These are phyloP conservation scores for Sinosuthora webbiana DNA, from an alignment of 2,113 vertebrate genomes.

Conservation along the genomic window DNA sequence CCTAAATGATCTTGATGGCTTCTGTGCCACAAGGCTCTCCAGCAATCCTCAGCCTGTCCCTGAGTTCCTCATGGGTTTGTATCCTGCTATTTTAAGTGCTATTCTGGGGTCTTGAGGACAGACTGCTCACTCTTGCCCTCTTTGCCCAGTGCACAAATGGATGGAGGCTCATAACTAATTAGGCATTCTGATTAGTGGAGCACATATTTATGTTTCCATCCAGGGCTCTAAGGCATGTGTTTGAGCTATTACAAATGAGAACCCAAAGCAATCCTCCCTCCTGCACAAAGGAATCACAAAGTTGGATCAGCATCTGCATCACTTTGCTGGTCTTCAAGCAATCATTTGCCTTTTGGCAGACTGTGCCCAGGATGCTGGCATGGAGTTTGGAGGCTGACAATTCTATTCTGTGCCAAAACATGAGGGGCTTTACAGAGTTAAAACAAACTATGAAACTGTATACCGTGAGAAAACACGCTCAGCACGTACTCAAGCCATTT, in stretches of 20 bases:
- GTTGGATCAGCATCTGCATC: background rate
- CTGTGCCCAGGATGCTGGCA: background rate
- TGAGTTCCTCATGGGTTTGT: background rate
- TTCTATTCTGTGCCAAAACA: background rate
- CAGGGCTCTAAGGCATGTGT: background rate
- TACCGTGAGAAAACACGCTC: background rate
- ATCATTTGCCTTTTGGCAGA: background rate
- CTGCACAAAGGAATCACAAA: background rate
- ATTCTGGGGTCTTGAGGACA: background rate
- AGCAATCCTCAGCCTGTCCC: background rate
- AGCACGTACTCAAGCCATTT: background rate
- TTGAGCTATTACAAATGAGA: background rate
- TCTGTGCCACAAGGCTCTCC: background rate
- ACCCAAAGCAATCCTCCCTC: background rate
- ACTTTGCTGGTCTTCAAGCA: slow-evolving; percentile 1
- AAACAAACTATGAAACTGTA: background rate
- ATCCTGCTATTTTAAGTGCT: background rate
- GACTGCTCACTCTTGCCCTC: background rate
- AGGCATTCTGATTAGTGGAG: background rate
- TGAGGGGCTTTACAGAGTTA: background rate
- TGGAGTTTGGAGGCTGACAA: background rate
- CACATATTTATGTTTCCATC: background rate
- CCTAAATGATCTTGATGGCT: background rate
- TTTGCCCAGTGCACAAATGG: background rate
- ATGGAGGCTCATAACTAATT: background rate